Evolutionary conservation across 2,888 invertebrate species (phyloP), one percentile per base, ranked within the genome.

Genomic region (Embidobia sp.): DNA sequence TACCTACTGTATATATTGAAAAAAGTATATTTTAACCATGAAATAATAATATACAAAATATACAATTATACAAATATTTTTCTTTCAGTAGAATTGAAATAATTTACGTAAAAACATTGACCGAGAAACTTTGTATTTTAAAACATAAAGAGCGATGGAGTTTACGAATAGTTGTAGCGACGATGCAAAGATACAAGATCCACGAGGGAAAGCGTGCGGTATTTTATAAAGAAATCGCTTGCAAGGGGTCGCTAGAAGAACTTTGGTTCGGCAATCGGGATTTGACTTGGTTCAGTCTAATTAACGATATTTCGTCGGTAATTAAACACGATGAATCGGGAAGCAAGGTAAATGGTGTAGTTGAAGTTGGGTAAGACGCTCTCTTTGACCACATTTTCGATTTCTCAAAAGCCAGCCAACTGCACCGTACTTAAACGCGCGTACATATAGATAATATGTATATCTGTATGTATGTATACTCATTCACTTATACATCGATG

Each of bases 291-390:
- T 64, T 55, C 72, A 53, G 69, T 61, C 85, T 88, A 88, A 88
- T 88, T 88, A 88, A 88, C 88, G 88, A 87, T 88, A 88, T 88
- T 87, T 86, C 84, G 87, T 85, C 83, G 86, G 87, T 88, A 88
- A 88, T 88, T 88, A 88, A 88, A 85, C 88, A 84, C 85, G 85
- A 83, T 84, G 84, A 85, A 85, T 85, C 83, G 82, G 78, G 78
- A 64, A 35, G 74, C 57, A 78, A 79, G 78, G 72, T 76, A 83
- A 84, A 83, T 81, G 83, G 81, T 82, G 80, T 82, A 81, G 80
- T 80, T 82, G 82, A 85, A 86, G 85, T 85, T 85, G 80, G 73
- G 64, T 78, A 84, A 85, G 84, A 84, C 81, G 82, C 81, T 80
- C 80, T 79, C 81, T 80, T 83, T 81, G 81, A 84, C 85, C 86